These are phyloP conservation scores for Equus quagga DNA, from an alignment of 2,113 vertebrate genomes.

Conservation along the genomic window DNA sequence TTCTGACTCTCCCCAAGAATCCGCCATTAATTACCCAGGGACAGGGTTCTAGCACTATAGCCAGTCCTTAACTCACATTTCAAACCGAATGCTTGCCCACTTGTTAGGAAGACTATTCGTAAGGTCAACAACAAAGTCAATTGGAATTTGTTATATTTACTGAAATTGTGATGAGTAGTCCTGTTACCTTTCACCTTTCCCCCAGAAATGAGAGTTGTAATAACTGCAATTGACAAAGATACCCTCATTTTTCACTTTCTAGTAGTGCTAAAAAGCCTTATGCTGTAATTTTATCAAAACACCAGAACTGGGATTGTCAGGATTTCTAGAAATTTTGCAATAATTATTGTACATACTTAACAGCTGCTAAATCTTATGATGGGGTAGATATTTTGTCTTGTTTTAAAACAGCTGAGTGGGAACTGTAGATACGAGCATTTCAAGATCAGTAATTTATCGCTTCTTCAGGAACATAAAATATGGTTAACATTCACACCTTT, in stretches of 20 bases:
- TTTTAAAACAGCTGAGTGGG: neutral
- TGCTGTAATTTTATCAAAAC: neutral
- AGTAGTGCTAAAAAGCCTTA: neutral
- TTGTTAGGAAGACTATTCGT: neutral
- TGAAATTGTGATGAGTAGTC: neutral
- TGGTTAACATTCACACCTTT: neutral
- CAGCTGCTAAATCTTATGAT: neutral
- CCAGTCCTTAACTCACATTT: neutral
- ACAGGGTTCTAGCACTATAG: neutral
- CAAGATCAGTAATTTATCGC: neutral
- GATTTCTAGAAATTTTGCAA: slow-evolving; percentile 12
- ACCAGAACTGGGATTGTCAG: neutral
- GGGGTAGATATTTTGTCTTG: neutral
- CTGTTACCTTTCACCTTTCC: neutral
- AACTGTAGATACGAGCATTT: neutral
- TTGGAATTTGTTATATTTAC: neutral
- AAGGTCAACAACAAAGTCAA: neutral
- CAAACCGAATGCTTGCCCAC: neutral
- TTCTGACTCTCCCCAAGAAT: neutral
- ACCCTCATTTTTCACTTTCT: neutral
- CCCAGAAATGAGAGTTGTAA: neutral
- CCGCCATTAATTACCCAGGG: neutral
- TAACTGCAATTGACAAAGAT: neutral
- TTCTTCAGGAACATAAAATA: slow-evolving; percentile 23
- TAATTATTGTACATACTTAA: neutral